These are phyloP conservation scores for Yponomeuta plumbellus DNA, from an alignment of 2,888 invertebrate species.

Conservation along the genomic window DNA sequence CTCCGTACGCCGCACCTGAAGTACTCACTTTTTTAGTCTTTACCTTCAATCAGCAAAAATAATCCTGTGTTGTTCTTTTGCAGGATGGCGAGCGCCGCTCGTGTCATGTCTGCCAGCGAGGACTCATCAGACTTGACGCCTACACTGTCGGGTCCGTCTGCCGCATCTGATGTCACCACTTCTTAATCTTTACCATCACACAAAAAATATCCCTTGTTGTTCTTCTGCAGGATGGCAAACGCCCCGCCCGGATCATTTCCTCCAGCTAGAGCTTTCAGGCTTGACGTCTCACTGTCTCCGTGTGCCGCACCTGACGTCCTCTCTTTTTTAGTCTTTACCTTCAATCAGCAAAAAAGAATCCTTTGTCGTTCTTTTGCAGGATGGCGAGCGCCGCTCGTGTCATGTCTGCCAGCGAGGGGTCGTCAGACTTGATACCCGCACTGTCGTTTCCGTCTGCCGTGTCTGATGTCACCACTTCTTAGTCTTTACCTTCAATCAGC, in stretches of 20 bases:
- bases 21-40: too few relatives aligned
- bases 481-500: slow-evolving; percentile 86
- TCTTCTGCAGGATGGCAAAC: slow-evolving; percentile 81
- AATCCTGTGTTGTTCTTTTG: slow-evolving; percentile 84
- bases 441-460: slow-evolving; percentile 74
- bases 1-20: too few relatives aligned
- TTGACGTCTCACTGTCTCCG: too few relatives aligned
- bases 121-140: slow-evolving; percentile 80
- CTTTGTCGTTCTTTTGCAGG: slow-evolving; percentile 82
- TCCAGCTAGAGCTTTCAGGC: slow-evolving; percentile 63
- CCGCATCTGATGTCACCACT: too few relatives aligned
- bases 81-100: slow-evolving; percentile 82
- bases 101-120: slow-evolving; percentile 85
- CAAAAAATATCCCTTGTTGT: slow-evolving; percentile 84
- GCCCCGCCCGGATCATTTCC: slow-evolving; percentile 86
- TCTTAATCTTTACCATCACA: too few relatives aligned
- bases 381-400: slow-evolving; percentile 83
- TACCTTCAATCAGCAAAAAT: slow-evolving; percentile 85
- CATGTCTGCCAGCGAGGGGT: slow-evolving; percentile 87
- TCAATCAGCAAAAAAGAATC: slow-evolving; percentile 86
- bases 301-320: too few relatives aligned
- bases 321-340: slow-evolving; percentile 59
- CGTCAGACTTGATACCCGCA: slow-evolving; percentile 77
- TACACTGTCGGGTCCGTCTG: slow-evolving; percentile 77
- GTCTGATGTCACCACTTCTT: neutral